phyloP scores from a whole-genome alignment of 2,113 vertebrate genomes.

The Taxidea taxus region DNA sequence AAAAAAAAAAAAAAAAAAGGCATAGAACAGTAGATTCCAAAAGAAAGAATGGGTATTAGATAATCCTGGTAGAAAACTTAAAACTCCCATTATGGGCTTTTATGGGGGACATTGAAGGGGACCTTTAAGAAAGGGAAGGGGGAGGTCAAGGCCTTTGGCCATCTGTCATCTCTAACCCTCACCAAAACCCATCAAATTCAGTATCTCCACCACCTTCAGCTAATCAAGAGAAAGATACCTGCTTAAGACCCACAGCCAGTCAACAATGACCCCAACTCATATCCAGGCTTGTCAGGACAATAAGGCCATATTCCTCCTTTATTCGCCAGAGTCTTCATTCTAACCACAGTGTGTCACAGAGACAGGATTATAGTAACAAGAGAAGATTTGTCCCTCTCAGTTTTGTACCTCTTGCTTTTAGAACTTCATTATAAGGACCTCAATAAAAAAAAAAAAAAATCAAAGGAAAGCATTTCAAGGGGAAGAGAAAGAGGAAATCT shows the following conservation, averaged over 20 bases:
- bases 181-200: background rate
- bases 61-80: background rate
- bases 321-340: background rate
- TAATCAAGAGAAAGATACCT: background rate
- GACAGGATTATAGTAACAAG: background rate
- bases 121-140: accelerated
- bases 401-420: background rate
- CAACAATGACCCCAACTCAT: background rate
- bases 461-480: background rate
- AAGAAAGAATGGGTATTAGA: background rate
- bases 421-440: background rate
- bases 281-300: background rate
- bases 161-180: no score
- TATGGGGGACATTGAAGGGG: no score
- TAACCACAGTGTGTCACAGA: background rate
- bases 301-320: background rate
- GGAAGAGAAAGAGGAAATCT: background rate
- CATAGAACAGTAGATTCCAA: background rate
- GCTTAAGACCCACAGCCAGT: background rate
- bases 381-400: background rate
- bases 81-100: background rate
- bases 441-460: background rate
- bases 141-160: background rate
- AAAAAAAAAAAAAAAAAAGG: background rate
- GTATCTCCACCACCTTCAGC: background rate